Conservation (phyloP, 2,797 vertebrate species). For the Falco concolor region DNA sequence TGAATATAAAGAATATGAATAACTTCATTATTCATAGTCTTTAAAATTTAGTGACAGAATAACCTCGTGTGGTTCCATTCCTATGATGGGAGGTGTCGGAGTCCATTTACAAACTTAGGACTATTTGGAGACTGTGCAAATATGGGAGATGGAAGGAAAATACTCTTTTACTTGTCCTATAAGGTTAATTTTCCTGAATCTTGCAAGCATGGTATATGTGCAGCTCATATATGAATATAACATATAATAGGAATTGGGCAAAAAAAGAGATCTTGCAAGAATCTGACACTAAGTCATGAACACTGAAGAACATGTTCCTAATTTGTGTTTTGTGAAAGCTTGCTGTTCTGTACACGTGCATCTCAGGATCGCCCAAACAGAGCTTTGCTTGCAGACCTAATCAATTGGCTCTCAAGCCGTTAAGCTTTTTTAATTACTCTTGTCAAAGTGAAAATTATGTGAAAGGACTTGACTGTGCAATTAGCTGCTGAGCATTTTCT, state of each 20-base stretch:
- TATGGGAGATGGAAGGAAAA: neutral
- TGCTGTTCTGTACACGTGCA: neutral
- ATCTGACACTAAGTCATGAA: neutral
- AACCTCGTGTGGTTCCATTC: neutral
- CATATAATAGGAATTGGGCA: neutral
- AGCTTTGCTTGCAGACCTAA: conserved; percentile 62
- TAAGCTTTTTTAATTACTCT: conserved; percentile 72
- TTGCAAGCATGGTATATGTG: neutral
- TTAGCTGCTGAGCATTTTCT: conserved; percentile 53
- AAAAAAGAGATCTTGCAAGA: neutral
- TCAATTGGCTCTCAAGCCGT: conserved; percentile 47
- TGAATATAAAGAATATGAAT: no score
- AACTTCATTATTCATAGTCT: neutral
- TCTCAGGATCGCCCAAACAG: neutral
- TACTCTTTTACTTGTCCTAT: neutral
- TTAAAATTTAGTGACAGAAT: neutral
- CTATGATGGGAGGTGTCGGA: neutral
- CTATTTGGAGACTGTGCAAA: neutral
- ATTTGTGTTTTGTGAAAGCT: neutral
- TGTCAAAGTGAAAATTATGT: conserved; percentile 63
- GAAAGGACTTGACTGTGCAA: conserved; percentile 63
- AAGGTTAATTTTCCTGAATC: neutral
- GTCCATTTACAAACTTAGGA: neutral
- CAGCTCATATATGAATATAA: neutral
- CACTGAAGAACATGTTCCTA: neutral